Base-by-base conservation (phyloP, 2,888 invertebrate genomes). In the Euproctis similis region DNA sequence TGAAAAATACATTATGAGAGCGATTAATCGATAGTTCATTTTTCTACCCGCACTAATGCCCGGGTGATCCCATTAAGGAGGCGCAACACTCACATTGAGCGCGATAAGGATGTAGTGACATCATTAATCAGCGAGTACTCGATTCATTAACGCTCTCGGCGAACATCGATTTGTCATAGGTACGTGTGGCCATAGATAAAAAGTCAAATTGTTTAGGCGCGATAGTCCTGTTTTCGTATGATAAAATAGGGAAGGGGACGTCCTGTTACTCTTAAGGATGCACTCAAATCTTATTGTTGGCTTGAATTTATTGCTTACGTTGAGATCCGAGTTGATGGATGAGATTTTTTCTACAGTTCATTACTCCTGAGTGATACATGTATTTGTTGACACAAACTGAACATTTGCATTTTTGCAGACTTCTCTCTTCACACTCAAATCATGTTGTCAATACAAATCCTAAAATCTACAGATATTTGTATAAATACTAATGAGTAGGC, bases 51-150 rank as follows among this genome's bases (percentile, higher is more conserved):
- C 42, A 42, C 40, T 51, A 49, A 53, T 59, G 46, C 55, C 53
- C 52, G 59, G 56, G 61, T 72, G 72, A 73, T 72, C 69, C 71
- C 75, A 77, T 77, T 77, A 76, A 57, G 64, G 52, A 68, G 72
- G 68, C 66, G 72, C 70, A 51, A 67, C 61, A 67, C 63, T 66
- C 64, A 60, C 53, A 40, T 23, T 32, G 38, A 41, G 46, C 33
- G 38, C 53, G 78, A 80, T 78, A 80, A 76, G 60, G 53, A 48
- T 43, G 54, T 53, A 68, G 70, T 70, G 68, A 68, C 66, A 71
- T 56, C 77, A 78, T 81, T 78, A 76, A 78, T 81, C 80, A 78
- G 70, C 44, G 53, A 62, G 54, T 68, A 57, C 59, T 59, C 74
- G 72, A 71, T 80, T 81, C 78, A 78, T 81, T 81, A 78, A 62